phyloP scores from a whole-genome alignment of 2,113 vertebrate species.

The Elachura formosa region DNA sequence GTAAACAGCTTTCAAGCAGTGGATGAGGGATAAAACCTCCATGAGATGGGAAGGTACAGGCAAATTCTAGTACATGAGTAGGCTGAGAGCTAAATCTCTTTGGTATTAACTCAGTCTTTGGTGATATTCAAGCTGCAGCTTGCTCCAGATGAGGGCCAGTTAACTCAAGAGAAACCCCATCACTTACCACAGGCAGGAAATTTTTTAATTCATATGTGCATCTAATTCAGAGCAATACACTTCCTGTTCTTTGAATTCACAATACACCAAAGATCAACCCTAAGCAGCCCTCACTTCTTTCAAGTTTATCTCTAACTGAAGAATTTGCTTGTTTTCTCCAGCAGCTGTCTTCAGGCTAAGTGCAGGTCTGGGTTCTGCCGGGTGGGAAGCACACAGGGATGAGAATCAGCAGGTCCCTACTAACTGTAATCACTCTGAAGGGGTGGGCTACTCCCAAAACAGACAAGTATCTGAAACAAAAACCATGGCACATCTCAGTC shows the following conservation, averaged over 20 bases:
- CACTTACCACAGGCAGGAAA: not conserved
- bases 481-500: not conserved
- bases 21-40: not conserved
- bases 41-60: not conserved
- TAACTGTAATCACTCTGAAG: not conserved
- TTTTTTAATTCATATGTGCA: not conserved
- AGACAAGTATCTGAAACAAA: not conserved
- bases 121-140: conserved; percentile 10
- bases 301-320: conserved; percentile 34
- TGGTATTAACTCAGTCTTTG: not conserved
- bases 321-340: not conserved
- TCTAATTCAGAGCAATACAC: not conserved
- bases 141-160: not conserved
- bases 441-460: not conserved
- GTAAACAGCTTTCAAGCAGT: not conserved
- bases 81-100: not conserved
- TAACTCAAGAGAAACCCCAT: not conserved
- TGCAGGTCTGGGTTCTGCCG: not conserved
- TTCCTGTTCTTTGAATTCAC: not conserved
- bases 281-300: not conserved
- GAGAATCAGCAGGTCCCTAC: not conserved
- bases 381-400: not conserved
- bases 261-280: not conserved
- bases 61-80: not conserved
- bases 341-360: not conserved